phyloP scores from a whole-genome alignment of 92 coral and sea anemone species.

The Chrysogorgia sp. region DNA sequence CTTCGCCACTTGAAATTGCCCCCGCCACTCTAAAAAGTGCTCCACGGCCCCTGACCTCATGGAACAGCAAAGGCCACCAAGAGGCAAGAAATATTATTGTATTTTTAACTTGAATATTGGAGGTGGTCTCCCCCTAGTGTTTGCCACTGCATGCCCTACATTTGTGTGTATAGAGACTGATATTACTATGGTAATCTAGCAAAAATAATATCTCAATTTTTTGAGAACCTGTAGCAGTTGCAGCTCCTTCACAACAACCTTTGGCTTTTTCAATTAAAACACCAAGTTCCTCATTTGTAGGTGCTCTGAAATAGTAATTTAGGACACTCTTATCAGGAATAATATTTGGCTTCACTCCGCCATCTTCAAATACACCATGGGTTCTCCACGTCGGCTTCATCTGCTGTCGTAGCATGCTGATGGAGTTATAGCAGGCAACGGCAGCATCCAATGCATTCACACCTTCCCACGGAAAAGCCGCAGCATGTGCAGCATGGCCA shows the following conservation, averaged over 20 bases:
- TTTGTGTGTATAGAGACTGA: neutral
- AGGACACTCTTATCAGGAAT: constrained; percentile 78
- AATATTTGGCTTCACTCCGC: constrained; percentile 94
- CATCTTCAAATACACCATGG: constrained; percentile 77
- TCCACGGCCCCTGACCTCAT: too few species aligned
- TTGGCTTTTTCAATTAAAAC: constrained; percentile 60
- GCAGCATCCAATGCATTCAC: constrained; percentile 94
- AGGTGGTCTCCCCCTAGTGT: too few species aligned
- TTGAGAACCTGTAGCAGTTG: constrained; percentile 70
- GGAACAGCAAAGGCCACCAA: too few species aligned
- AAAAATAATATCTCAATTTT: neutral
- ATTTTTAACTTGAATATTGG: too few species aligned
- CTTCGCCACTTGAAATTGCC: too few species aligned
- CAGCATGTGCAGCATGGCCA: constrained; percentile 92
- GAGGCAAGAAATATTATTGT: too few species aligned
- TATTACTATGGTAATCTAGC: neutral
- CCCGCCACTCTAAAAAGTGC: too few species aligned
- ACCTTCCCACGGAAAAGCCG: constrained; percentile 94
- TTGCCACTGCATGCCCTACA: neutral
- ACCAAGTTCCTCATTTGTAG: constrained; percentile 61
- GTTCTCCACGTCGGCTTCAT: constrained; percentile 93
- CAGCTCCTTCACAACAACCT: constrained; percentile 83
- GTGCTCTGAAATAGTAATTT: constrained; percentile 63
- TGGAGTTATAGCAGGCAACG: constrained; percentile 70
- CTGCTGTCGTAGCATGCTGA: constrained; percentile 84